Conservation (phyloP, 1,140 invertebrate genomes). For the Aporrectodea caliginosa region DNA sequence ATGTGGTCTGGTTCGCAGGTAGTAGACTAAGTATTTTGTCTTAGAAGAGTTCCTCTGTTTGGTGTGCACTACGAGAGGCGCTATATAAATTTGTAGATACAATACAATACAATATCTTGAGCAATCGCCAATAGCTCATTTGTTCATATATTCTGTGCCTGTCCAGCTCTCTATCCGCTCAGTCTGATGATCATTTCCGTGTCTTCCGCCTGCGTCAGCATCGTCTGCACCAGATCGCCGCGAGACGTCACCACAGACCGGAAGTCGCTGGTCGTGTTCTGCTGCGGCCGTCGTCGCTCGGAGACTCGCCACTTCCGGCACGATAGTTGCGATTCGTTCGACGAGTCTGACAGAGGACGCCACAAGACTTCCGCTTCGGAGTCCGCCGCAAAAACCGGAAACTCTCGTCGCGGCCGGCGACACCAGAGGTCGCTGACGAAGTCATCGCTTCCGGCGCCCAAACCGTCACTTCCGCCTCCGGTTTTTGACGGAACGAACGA, state of each 20-base stretch:
- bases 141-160: no score
- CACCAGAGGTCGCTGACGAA: not conserved
- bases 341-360: not conserved
- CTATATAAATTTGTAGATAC: no score
- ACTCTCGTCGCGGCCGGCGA: not conserved
- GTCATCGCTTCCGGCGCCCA: not conserved
- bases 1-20: no score
- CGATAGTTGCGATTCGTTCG: not conserved
- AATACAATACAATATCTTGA: no score
- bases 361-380: not conserved
- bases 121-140: no score
- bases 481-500: not conserved
- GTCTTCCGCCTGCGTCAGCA: not conserved
- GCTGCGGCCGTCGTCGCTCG: not conserved
- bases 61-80: no score
- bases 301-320: not conserved
- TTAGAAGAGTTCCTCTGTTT: no score
- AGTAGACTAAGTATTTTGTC: no score
- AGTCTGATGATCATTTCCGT: not conserved
- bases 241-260: not conserved
- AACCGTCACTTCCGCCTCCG: not conserved
- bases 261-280: not conserved
- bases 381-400: not conserved
- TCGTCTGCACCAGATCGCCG: not conserved
- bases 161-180: not conserved